Conservation (phyloP, 1,140 invertebrate species). For the Brachionus koreanus region DNA sequence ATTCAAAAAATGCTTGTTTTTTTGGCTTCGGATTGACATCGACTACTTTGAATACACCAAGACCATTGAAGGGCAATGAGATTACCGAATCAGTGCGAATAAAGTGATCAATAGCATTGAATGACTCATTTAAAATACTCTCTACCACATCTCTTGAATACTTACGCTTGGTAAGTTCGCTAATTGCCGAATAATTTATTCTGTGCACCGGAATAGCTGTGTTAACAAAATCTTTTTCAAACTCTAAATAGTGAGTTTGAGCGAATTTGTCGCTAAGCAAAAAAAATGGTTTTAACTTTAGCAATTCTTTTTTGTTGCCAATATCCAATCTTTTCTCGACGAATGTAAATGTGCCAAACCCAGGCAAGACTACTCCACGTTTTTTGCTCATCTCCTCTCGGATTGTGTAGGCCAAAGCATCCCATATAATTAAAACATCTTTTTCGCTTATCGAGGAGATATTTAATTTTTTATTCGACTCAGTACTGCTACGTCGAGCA, state of each 20-base stretch:
- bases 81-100: not conserved
- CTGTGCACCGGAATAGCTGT: constrained; percentile 17
- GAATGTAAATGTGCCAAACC: constrained; percentile 35
- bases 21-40: constrained; percentile 37
- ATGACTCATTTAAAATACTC: not conserved
- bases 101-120: constrained; percentile 26
- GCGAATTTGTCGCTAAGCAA: constrained; percentile 32
- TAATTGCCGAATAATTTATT: constrained; percentile 21
- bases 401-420: constrained; percentile 14
- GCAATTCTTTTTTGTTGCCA: constrained; percentile 36
- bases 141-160: constrained; percentile 34
- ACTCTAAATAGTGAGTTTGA: not conserved
- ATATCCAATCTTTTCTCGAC: constrained; percentile 23
- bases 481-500: not conserved
- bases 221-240: constrained; percentile 10
- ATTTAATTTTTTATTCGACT: not conserved
- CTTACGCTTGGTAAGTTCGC: constrained; percentile 19
- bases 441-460: not conserved
- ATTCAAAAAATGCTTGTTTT: constrained; percentile 20
- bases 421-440: constrained; percentile 40
- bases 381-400: constrained; percentile 40
- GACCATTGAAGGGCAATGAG: not conserved
- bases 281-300: constrained; percentile 32
- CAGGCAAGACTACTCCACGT: not conserved
- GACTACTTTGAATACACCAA: constrained; percentile 1